Conservation (phyloP, 2,797 vertebrate species). For the Hydrophis major region DNA sequence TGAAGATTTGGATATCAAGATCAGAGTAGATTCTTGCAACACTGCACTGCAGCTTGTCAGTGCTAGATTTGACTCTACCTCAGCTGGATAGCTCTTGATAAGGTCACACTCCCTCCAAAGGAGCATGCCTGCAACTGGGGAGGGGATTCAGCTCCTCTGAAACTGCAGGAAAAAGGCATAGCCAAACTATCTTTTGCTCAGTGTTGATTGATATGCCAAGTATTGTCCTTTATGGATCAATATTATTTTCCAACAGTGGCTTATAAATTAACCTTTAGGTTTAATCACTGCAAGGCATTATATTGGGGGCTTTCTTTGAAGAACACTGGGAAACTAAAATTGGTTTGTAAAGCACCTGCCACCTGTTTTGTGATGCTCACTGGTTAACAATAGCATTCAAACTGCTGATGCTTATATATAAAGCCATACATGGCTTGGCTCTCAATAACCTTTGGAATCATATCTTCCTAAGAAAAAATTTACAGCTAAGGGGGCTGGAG, state of each 20-base stretch:
- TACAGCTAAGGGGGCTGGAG: not conserved
- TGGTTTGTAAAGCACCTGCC: not conserved
- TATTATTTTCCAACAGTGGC: not conserved
- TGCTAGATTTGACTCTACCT: not conserved
- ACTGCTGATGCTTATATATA: not conserved
- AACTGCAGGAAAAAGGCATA: not conserved
- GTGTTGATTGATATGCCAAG: not conserved
- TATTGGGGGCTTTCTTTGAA: not conserved
- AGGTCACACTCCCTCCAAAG: not conserved
- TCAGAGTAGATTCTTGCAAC: not conserved
- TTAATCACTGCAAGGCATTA: not conserved
- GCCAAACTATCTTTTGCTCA: not conserved
- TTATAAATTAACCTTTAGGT: not conserved
- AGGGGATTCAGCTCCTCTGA: not conserved
- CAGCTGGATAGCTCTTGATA: not conserved
- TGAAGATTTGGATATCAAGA: not conserved
- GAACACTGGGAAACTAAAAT: not conserved
- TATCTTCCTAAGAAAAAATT: not conserved
- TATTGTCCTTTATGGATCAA: not conserved
- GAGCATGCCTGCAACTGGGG: not conserved
- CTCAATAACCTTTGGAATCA: not conserved
- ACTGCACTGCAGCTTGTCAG: not conserved
- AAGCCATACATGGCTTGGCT: not conserved
- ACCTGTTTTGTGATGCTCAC: not conserved
- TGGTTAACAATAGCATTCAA: not conserved